Base-by-base conservation (phyloP, 2,888 invertebrate genomes). In the Drosophila antonietae region DNA sequence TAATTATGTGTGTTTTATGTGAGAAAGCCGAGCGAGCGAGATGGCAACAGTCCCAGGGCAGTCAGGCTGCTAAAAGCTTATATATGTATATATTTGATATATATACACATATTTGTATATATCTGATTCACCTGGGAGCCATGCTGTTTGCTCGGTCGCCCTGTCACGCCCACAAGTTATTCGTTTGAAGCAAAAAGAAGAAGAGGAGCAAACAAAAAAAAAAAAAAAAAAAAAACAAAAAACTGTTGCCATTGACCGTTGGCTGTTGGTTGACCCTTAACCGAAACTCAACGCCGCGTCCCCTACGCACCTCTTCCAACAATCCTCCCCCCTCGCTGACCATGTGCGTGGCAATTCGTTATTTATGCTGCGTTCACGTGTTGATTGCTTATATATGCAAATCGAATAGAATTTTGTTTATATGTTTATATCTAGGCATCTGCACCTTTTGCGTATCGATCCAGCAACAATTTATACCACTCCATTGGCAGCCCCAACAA, bases 1-100 rank as follows among this genome's bases (percentile, higher is more conserved):
- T 89, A 89, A 85, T 85, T 87, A 88, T 83, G 85, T 85, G 87
- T 77, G 84, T 68, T 88, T 88, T 75, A 86, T 81, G 73, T 64
- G 70, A 65, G 68, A 73, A 64, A 33, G 53, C 64, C 9, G 28
- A 20, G 43, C 35, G 4, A 47, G 43, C 58, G 23, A 56, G 39
- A 23, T 51, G 53, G 60, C 31, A 9, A 9, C n/a, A n/a, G 14
- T 9, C n/a, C 58, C 47, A 56, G 57, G 28, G 47, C 20, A 46
- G 44, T 57, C 43, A 57, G 60, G 46, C 63, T 55, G 47, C 59
- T 61, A 41, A 67, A 39, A 56, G 52, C 28, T 35, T 10, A 64
- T 33, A 52, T 14, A 56, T n/a, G 59, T n/a, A 53, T 18, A 60
- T 15, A 51, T 23, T n/a, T 39, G 33, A 57, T 44, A 63, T 41